These are phyloP conservation scores for Rhimphoctona megacephalus DNA, from an alignment of 2,888 invertebrate genomes.

Conservation along the genomic window DNA sequence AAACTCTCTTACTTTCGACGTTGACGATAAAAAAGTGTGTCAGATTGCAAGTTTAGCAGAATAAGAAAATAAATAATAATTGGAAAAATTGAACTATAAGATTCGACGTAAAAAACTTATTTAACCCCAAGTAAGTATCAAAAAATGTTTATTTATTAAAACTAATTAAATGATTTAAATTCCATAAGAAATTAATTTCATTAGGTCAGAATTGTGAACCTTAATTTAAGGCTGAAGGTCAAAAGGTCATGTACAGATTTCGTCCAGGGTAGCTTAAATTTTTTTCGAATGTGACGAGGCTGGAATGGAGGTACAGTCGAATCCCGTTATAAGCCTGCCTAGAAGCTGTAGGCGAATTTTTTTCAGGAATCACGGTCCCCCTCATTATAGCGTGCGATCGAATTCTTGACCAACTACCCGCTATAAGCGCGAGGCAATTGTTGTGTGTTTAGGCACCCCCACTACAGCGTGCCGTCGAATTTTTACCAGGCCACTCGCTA, in stretches of 20 bases:
- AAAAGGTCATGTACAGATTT: background rate
- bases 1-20: conserved; percentile 2
- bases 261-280: background rate
- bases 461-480: too few species aligned
- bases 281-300: background rate
- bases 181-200: background rate
- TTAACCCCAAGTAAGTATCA: background rate
- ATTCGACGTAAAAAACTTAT: background rate
- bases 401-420: too few species aligned
- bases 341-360: too few species aligned
- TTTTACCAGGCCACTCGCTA: too few species aligned
- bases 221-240: background rate
- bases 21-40: conserved; percentile 22
- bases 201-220: background rate
- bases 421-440: too few species aligned
- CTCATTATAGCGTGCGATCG: too few species aligned
- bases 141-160: background rate
- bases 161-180: background rate
- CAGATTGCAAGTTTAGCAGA: background rate
- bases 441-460: too few species aligned
- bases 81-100: background rate
- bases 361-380: too few species aligned
- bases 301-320: background rate
- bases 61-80: background rate
- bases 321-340: too few species aligned